These are phyloP conservation scores for Diadema setosum DNA, from an alignment of 35 echinoderm and acorn worm species.

Conservation along the genomic window DNA sequence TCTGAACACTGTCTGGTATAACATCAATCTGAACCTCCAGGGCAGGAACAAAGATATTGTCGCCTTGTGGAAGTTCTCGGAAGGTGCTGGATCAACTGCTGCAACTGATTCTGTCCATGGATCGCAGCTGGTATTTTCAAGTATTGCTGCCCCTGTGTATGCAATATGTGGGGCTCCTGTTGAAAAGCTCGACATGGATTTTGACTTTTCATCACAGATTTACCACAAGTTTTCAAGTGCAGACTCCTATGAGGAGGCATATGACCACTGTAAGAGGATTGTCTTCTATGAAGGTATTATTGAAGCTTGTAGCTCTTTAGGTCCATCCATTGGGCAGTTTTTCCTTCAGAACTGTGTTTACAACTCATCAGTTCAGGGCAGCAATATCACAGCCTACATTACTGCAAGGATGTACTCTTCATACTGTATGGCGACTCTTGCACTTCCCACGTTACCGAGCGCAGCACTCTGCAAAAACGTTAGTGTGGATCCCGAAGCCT, in stretches of 20 bases:
- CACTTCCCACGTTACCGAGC: slow-evolving; percentile 6
- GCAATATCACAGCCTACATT: not conserved
- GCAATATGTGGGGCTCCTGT: slow-evolving; percentile 41
- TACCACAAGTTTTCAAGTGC: slow-evolving; percentile 38
- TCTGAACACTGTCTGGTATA: slow-evolving; percentile 35
- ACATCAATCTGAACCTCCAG: slow-evolving; percentile 48
- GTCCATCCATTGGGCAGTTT: slow-evolving; percentile 30
- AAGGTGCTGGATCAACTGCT: slow-evolving; percentile 34
- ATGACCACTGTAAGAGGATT: slow-evolving; percentile 8
- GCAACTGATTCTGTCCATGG: slow-evolving; percentile 18
- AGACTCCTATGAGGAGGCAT: slow-evolving; percentile 21
- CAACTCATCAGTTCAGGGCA: slow-evolving; percentile 5
- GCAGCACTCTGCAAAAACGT: slow-evolving; percentile 44
- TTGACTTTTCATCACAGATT: slow-evolving; percentile 31
- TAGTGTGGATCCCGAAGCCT: slow-evolving; percentile 16
- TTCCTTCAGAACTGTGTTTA: slow-evolving; percentile 67
- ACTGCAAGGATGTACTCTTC: slow-evolving; percentile 27
- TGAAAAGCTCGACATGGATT: not conserved
- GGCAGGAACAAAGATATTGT: not conserved
- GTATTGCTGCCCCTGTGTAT: slow-evolving; percentile 40
- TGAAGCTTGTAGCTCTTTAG: slow-evolving; percentile 42
- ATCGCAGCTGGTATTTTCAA: slow-evolving; percentile 30
- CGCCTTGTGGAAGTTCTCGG: slow-evolving; percentile 76
- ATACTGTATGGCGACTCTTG: slow-evolving; percentile 54
- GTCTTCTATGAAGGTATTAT: slow-evolving; percentile 35